Percentiles rank a stretch among this genome's conserved stretches.
These are phyloP conservation scores for Eristalis intricaria DNA, from an alignment of 2,888 invertebrate genomes.

Conservation along the genomic window DNA sequence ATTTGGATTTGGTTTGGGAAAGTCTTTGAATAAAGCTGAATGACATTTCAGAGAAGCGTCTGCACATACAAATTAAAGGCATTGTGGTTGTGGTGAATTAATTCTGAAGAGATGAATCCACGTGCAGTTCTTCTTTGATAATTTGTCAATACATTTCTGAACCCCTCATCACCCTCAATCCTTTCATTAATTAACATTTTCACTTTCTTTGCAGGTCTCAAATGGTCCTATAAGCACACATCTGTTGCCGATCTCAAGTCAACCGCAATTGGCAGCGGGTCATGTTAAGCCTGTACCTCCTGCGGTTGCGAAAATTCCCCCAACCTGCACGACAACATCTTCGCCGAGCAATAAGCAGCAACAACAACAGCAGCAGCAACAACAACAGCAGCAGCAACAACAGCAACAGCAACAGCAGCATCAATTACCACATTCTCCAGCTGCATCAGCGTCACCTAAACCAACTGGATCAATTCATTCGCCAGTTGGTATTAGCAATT, in stretches of 20 bases:
- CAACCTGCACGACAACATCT: constrained; percentile 74
- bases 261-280: constrained; percentile 81
- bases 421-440: constrained; percentile 65
- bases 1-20: too few species aligned
- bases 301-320: constrained; percentile 73
- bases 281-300: constrained; percentile 76
- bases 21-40: too few species aligned
- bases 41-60: too few species aligned
- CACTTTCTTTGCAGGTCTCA: constrained; percentile 76
- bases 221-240: constrained; percentile 78
- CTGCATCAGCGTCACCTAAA: constrained; percentile 65
- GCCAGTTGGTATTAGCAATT: constrained; percentile 73
- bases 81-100: not conserved
- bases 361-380: constrained; percentile 60
- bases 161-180: not conserved
- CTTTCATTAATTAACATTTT: constrained; percentile 1
- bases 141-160: too few species aligned
- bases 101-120: not conserved
- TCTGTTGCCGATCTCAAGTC: constrained; percentile 77
- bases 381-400: constrained; percentile 48
- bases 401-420: constrained; percentile 47
- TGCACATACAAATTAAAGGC: too few species aligned
- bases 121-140: too few species aligned
- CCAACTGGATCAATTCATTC: constrained; percentile 69
- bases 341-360: constrained; percentile 60